Base-by-base conservation (phyloP, 2,888 invertebrate species). In the Ametastegia equiseti region DNA sequence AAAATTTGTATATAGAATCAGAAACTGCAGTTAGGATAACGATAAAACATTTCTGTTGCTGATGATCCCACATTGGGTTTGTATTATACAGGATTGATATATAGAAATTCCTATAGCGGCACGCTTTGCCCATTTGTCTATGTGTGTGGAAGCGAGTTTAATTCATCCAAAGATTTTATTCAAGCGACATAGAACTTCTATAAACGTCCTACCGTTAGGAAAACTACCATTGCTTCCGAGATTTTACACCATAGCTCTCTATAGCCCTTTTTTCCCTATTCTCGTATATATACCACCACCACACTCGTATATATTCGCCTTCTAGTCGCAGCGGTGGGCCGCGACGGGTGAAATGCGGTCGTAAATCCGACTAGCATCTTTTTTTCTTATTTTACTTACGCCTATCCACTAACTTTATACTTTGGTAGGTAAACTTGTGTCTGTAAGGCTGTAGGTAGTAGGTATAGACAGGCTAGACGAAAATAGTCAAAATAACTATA, bases 311-410 rank as follows among this genome's bases (percentile, higher is more conserved):
- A n/a, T 69, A 67, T 42, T 33, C 71, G 47, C 2, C 33, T 30
- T 15, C 36, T 65, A 19, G 33, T 19, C 75, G 36, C 54, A 75
- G 75, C 54, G 75, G 75, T 75, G 75, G 75, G 75, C 75, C 65
- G 27, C 33, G 36, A 30, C 27, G 30, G 30, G 81, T 15, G 83
- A 83, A 83, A 82, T 84, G 73, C 45, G n/a, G 54, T 57, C 82
- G 50, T 78, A 80, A 79, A 65, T 79, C 27, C 9, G 19, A 30
- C 63, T 7, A 15, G 54, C 57, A n/a, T 42, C 42, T 42, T 63
- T 33, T 50, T n/a, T 27, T 57, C 42, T 42, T 75, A 13, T 75
- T 54, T 3, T 71, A 63, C 27, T 19, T 23, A 4, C 0, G 6
- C 15, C n/a, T n/a, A 5, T 5, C 15, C 15, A 13, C 5, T 54